Percentiles rank a stretch among this genome's conserved stretches.
phyloP scores from a whole-genome alignment of 2,888 invertebrate genomes.

The Eilema depressum region DNA sequence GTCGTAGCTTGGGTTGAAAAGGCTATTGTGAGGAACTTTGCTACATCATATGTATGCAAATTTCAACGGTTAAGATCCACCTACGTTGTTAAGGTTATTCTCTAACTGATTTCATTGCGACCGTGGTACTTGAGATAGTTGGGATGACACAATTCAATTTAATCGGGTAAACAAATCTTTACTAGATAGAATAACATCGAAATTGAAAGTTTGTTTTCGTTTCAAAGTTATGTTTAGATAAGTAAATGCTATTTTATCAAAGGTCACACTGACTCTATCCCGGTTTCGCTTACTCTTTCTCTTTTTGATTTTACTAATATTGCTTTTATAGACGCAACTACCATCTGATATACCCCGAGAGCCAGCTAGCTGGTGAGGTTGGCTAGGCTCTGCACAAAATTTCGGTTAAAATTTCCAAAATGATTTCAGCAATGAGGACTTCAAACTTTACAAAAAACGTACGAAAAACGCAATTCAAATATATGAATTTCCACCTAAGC shows the following conservation, averaged over 20 bases:
- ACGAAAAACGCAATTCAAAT: conserved; percentile 50
- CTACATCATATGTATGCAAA: conserved; percentile 49
- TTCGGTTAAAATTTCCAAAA: no score
- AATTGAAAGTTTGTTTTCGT: background rate
- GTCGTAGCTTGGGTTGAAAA: conserved; percentile 5
- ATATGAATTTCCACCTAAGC: conserved; percentile 54
- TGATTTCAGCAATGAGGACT: no score
- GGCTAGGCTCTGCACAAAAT: no score
- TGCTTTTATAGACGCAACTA: no score
- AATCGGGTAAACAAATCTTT: background rate
- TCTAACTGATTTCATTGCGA: conserved; percentile 6
- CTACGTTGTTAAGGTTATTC: conserved; percentile 8
- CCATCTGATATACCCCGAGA: no score
- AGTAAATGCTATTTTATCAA: background rate
- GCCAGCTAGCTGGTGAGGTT: no score
- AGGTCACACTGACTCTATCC: background rate
- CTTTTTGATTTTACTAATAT: no score
- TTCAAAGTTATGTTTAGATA: conserved; percentile 8
- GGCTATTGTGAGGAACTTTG: conserved; percentile 43
- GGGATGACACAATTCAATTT: background rate
- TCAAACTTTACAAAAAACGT: background rate
- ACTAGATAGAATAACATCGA: background rate
- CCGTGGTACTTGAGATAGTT: background rate
- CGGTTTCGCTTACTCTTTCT: no score
- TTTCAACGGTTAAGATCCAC: conserved; percentile 29